Percentiles rank a stretch among this genome's conserved stretches.
Evolutionary conservation across 2,797 vertebrate genomes (phyloP).

Genomic region (Gambelia wislizenii): DNA sequence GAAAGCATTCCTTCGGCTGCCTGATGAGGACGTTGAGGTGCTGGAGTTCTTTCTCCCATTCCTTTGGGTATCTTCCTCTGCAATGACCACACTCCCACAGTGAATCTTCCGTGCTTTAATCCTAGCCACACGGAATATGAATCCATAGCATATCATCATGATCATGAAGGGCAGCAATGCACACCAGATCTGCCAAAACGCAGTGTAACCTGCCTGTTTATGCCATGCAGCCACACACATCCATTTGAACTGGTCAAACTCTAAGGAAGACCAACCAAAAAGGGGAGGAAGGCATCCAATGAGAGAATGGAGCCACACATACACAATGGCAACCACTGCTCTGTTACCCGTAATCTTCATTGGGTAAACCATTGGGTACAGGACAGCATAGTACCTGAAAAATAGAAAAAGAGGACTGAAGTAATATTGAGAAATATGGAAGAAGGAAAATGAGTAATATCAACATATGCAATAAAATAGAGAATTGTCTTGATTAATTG

Average conservation of each 20-base stretch:
- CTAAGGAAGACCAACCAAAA: constrained; percentile 95
- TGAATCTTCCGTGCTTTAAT: constrained; percentile 97
- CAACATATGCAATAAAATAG: not conserved
- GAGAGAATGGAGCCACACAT: constrained; percentile 96
- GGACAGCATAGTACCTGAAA: constrained; percentile 94
- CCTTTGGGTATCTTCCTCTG: constrained; percentile 85
- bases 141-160: constrained; percentile 94
- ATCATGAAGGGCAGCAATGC: constrained; percentile 87
- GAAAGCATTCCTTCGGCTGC: constrained; percentile 87
- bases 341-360: constrained; percentile 99
- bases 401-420: not conserved
- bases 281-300: constrained; percentile 94
- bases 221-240: constrained; percentile 97
- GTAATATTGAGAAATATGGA: not conserved
- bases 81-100: constrained; percentile 88
- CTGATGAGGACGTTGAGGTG: constrained; percentile 92
- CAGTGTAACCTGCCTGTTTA: constrained; percentile 88
- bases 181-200: constrained; percentile 97
- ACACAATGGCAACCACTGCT: constrained; percentile 89
- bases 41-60: constrained; percentile 94
- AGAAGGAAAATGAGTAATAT: not conserved
- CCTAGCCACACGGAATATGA: constrained; percentile 96
- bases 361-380: constrained; percentile 98
- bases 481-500: not conserved
- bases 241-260: constrained; percentile 97